Evolutionary conservation across 2,113 vertebrate species (phyloP).

Genomic region (Microtus ochrogaster): DNA sequence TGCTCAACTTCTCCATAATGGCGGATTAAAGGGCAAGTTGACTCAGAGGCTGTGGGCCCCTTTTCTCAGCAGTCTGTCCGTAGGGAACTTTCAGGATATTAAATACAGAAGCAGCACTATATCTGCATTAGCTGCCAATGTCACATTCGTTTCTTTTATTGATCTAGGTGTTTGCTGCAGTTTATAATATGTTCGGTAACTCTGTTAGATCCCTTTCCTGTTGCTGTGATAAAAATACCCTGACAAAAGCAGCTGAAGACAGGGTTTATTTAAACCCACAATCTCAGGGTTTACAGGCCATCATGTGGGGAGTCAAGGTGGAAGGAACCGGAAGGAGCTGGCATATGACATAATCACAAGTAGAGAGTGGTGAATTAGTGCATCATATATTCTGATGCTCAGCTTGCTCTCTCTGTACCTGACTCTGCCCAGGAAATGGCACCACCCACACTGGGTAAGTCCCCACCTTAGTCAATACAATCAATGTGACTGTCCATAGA

Average conservation of each 20-base stretch:
- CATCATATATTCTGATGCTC: background rate
- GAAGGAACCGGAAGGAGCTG: background rate
- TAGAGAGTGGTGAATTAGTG: background rate
- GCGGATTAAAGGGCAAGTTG: background rate
- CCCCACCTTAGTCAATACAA: no score
- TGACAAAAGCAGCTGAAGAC: background rate
- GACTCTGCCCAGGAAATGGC: background rate
- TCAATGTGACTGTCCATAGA: background rate
- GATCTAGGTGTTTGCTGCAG: background rate
- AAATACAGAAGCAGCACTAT: background rate
- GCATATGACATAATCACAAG: background rate
- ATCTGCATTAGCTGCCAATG: background rate
- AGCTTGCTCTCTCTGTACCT: background rate
- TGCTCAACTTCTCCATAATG: background rate
- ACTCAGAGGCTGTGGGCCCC: conserved; percentile 1
- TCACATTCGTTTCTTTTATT: background rate
- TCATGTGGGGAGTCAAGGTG: background rate
- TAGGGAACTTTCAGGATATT: background rate
- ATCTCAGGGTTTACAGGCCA: no score
- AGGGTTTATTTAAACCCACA: background rate
- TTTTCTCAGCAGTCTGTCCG: background rate
- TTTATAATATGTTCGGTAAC: conserved; percentile 5
- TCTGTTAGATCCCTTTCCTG: background rate
- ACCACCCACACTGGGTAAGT: background rate
- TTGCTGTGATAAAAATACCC: background rate